A percentile compares a stretch with the other conserved stretches of the same genome.
phyloP scores from a whole-genome alignment of 2,113 vertebrate species.

The Lichenostomus cassidix region DNA sequence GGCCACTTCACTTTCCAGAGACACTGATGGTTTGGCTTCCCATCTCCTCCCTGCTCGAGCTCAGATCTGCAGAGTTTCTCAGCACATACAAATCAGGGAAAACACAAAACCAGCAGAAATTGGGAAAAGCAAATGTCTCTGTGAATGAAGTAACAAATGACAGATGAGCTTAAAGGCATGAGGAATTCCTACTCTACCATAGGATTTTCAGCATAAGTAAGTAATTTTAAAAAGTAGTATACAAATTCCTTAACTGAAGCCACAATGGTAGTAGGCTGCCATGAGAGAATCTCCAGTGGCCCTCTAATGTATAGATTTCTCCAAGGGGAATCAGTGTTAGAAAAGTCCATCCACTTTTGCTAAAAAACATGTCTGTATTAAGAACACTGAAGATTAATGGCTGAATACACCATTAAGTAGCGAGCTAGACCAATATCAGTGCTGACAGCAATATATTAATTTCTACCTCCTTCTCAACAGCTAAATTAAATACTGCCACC shows the following conservation, averaged over 20 bases:
- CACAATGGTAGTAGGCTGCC: rapidly evolving
- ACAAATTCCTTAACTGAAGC: neutral
- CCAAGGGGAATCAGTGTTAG: neutral
- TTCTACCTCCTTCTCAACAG: neutral
- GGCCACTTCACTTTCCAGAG: conserved; percentile 18
- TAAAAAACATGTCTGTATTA: neutral
- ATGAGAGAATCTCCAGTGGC: neutral
- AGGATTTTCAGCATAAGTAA: neutral
- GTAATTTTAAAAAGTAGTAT: too few relatives aligned
- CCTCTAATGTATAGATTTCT: neutral
- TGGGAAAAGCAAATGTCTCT: neutral
- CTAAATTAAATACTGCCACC: neutral
- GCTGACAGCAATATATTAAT: conserved; percentile 1
- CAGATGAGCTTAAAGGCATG: neutral
- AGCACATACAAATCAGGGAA: neutral
- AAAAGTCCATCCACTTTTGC: neutral
- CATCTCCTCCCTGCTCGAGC: neutral
- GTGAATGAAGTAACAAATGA: neutral
- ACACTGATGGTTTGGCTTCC: neutral
- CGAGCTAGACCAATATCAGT: neutral
- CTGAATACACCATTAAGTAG: conserved; percentile 7
- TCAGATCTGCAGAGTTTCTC: neutral
- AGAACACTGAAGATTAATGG: neutral
- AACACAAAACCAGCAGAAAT: neutral
- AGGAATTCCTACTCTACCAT: rapidly evolving